Conservation (phyloP, 2,113 vertebrate species). For the Calidris pugnax region DNA sequence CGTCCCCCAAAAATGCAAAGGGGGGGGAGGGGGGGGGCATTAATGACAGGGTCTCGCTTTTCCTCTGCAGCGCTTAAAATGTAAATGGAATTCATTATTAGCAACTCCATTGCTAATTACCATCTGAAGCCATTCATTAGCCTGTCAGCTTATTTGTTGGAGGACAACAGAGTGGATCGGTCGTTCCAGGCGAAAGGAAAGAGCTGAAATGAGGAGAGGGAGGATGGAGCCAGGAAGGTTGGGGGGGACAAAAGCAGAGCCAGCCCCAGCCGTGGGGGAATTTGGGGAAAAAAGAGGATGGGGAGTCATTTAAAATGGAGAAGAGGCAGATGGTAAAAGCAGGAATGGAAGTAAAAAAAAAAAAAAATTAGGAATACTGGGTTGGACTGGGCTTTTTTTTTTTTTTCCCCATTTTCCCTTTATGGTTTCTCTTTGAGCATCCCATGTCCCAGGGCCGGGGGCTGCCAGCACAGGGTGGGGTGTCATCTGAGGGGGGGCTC, state of each 20-base stretch:
- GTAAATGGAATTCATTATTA: slow-evolving; percentile 78
- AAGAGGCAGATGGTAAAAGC: not conserved
- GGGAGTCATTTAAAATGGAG: not conserved
- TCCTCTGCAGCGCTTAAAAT: slow-evolving; percentile 75
- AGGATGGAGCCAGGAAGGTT: not conserved
- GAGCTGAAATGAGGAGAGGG: not conserved
- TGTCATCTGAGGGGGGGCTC: not conserved
- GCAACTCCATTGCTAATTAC: slow-evolving; percentile 76
- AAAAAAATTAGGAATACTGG: not conserved
- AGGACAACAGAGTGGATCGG: slow-evolving; percentile 53
- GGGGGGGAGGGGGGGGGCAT: not conserved
- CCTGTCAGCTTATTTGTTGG: slow-evolving; percentile 70
- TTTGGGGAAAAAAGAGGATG: not conserved
- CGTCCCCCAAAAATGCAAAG: not conserved
- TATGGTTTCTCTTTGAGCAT: not conserved
- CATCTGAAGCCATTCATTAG: slow-evolving; percentile 77
- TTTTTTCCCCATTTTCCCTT: not conserved
- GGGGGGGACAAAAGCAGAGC: not conserved
- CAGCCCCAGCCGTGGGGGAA: not conserved
- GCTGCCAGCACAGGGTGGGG: not conserved
- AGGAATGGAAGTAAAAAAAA: not conserved
- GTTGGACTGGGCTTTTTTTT: not conserved
- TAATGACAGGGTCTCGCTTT: slow-evolving; percentile 13
- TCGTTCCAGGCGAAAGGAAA: not conserved
- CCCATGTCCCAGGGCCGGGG: accelerated